phyloP scores from a whole-genome alignment of 2,888 invertebrate species.

The Arctia plantaginis region DNA sequence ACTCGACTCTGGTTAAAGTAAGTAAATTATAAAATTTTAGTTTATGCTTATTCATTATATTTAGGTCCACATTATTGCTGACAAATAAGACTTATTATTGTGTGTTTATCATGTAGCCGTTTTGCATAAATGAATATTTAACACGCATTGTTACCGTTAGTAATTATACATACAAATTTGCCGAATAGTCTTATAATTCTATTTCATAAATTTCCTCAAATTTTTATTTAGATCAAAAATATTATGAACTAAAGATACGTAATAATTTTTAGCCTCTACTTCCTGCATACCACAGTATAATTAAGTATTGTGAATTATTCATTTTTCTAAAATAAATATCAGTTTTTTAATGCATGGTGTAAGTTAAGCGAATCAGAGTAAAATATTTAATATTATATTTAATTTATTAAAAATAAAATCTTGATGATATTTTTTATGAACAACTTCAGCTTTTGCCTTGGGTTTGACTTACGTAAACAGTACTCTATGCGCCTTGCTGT shows the following conservation, averaged over 20 bases:
- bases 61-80: not conserved
- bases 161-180: not conserved
- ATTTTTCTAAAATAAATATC: not conserved
- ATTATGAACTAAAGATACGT: not conserved
- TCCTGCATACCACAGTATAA: not conserved
- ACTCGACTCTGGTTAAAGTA: not conserved
- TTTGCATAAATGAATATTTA: not conserved
- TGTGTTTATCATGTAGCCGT: not conserved
- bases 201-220: not conserved
- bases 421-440: too few relatives aligned
- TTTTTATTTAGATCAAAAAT: not conserved
- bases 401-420: too few relatives aligned
- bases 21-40: not conserved
- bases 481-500: too few relatives aligned
- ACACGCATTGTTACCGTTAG: not conserved
- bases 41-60: not conserved
- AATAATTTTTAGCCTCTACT: not conserved
- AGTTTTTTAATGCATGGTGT: not conserved
- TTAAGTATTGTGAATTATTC: not conserved
- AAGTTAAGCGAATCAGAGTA: not conserved
- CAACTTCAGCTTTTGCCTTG: not conserved
- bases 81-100: not conserved
- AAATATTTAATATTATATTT: too few relatives aligned
- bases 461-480: not conserved
- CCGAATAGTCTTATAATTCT: not conserved